phyloP scores from a whole-genome alignment of 1,140 invertebrate genomes.

The Ceratina japonica region DNA sequence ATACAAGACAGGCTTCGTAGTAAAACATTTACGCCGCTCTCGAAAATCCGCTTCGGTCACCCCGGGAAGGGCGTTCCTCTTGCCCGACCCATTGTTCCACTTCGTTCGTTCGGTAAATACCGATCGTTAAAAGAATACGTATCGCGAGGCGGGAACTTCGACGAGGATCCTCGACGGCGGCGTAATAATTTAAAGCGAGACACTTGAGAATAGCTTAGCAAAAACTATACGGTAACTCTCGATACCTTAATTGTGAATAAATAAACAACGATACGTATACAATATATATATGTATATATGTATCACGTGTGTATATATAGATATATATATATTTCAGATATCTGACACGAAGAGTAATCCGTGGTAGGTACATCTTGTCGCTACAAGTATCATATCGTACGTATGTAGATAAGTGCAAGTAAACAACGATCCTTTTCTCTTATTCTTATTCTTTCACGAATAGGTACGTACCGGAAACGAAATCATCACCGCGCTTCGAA shows the following conservation, averaged over 20 bases:
- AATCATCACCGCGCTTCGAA: not conserved
- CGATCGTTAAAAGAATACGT: not conserved
- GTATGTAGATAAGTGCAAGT: not conserved
- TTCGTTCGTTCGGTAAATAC: not conserved
- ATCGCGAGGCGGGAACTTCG: not conserved
- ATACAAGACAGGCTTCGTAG: constrained; percentile 67
- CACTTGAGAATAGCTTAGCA: constrained; percentile 65
- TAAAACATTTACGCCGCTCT: constrained; percentile 63
- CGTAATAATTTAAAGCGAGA: constrained; percentile 57
- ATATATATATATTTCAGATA: constrained; percentile 25
- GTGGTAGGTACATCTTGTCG: constrained; percentile 55
- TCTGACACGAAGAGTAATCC: constrained; percentile 43
- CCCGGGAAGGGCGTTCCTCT: not conserved
- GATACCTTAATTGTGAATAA: constrained; percentile 39
- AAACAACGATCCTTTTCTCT: not conserved
- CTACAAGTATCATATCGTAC: constrained; percentile 22
- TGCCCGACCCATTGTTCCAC: not conserved
- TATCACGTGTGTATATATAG: not conserved
- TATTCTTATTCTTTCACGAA: not conserved
- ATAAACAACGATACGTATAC: constrained; percentile 34
- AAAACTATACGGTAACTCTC: constrained; percentile 23
- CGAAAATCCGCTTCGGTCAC: constrained; percentile 34
- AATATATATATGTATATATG: not conserved
- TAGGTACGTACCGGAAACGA: not conserved
- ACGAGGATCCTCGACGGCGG: constrained; percentile 53